A percentile compares a stretch with the other conserved stretches of the same genome.
phyloP scores from a whole-genome alignment of 2,888 invertebrate species.

The Pyrgus malvae region DNA sequence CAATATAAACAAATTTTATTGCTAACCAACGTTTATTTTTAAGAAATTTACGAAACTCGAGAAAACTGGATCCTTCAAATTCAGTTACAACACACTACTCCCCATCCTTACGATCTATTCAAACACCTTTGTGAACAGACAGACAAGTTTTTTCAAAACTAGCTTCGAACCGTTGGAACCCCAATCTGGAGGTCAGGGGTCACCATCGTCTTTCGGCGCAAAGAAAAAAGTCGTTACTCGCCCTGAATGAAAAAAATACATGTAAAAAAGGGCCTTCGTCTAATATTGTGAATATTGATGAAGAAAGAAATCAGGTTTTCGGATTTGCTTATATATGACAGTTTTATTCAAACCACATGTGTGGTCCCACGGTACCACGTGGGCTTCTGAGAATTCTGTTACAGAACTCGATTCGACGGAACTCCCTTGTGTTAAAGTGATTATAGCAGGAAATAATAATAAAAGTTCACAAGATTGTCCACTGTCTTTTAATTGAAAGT shows the following conservation, averaged over 20 bases:
- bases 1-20: too few species aligned
- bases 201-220: conserved; percentile 70
- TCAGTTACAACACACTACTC: conserved; percentile 1
- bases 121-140: conserved; percentile 43
- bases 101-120: conserved; percentile 25
- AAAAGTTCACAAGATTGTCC: conserved; percentile 4
- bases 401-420: conserved; percentile 53
- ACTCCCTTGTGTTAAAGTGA: conserved; percentile 21
- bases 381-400: conserved; percentile 53
- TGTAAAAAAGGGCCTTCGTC: conserved; percentile 74
- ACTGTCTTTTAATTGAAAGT: not conserved
- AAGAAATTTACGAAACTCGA: not conserved
- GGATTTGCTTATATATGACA: conserved; percentile 55
- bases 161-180: conserved; percentile 67
- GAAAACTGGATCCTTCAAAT: conserved; percentile 13
- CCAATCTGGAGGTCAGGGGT: conserved; percentile 63
- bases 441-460: conserved; percentile 12
- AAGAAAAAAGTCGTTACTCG: conserved; percentile 75
- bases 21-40: not conserved
- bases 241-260: conserved; percentile 40
- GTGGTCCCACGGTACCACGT: conserved; percentile 78
- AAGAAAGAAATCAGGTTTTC: conserved; percentile 78
- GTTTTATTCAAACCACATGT: conserved; percentile 59
- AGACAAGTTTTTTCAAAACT: conserved; percentile 76
- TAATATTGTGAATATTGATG: conserved; percentile 82